Evolutionary conservation across 1,140 invertebrate species (phyloP).

Genomic region (Myzus persicae): DNA sequence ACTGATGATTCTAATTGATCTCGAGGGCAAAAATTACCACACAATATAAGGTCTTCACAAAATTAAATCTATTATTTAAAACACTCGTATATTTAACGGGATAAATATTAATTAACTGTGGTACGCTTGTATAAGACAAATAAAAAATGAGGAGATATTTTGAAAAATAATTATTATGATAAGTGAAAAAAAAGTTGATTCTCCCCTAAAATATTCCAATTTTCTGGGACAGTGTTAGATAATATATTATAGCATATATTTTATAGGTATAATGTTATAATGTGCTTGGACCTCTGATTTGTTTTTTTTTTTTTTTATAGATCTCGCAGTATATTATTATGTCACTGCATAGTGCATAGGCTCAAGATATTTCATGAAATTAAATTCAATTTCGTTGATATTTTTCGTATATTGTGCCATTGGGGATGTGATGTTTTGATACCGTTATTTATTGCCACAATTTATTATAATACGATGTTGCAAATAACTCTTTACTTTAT

Average conservation of each 20-base stretch:
- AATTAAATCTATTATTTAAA: too few relatives aligned
- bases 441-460: slow-evolving; percentile 14
- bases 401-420: not conserved
- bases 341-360: not conserved
- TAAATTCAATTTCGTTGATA: not conserved
- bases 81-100: too few relatives aligned
- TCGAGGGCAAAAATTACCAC: not conserved
- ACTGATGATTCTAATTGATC: not conserved
- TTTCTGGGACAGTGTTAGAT: not conserved
- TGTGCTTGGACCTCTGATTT: not conserved
- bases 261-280: not conserved
- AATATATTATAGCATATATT: too few relatives aligned
- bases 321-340: not conserved
- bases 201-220: not conserved
- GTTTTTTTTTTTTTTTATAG: not conserved
- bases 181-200: not conserved
- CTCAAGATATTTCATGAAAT: not conserved
- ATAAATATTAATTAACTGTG: not conserved
- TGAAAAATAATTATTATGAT: not conserved
- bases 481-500: not conserved
- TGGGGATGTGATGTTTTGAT: not conserved
- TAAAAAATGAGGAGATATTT: not conserved
- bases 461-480: not conserved
- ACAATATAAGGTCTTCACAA: not conserved
- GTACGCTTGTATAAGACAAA: not conserved